Base-by-base conservation (phyloP, 2,113 vertebrate species). In the Mormyrus lacerda region DNA sequence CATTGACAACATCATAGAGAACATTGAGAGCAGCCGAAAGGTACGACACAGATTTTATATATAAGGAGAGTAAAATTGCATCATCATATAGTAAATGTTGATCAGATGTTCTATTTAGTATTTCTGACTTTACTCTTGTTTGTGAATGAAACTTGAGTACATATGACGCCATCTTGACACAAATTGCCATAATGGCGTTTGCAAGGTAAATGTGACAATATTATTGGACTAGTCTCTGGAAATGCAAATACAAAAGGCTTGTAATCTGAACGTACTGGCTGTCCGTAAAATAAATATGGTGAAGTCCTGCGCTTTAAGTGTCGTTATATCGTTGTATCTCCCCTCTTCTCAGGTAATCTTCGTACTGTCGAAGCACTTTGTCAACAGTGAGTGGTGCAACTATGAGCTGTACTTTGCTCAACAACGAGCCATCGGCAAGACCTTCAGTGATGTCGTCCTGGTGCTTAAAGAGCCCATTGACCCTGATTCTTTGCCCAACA, bases 341-440 rank as follows among this genome's bases (percentile, higher is more conserved):
- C n/a, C 27, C 61, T 24, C 65, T 91, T 79, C 79, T 51, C 58
- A 96, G 96, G 92, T 97, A 3, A 96, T 97, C 84, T 97, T 97
- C 21, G 89, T 97, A 58, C 94, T 97, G 47, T 97, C 97, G 0
- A 94, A 86, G 10, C 92, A 95, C 91, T 97, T 97, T 2, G 94
- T 97, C 0, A 96, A 97, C 94, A 97, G 97, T 2, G 96, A 97
- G 65, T 97, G 97, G 97, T 97, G 97, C 92, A 97, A 97, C 93
- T 97, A 97, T 0, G 97, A 97, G 92, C 95, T 97, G 45, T 97
- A 97, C 94, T 97, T 97, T 9, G 95, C 97, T 65, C 97, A 97
- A 91, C 97, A 97, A 90, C 94, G 96, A 53, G 94, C 96, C 0
- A 95, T 97, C 88, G 96, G 96, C 9, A 94, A 96, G 91, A 94